A percentile compares a stretch with the other conserved stretches of the same genome.
Conservation (phyloP, 2,113 vertebrate species). For the Grallaria varia region DNA sequence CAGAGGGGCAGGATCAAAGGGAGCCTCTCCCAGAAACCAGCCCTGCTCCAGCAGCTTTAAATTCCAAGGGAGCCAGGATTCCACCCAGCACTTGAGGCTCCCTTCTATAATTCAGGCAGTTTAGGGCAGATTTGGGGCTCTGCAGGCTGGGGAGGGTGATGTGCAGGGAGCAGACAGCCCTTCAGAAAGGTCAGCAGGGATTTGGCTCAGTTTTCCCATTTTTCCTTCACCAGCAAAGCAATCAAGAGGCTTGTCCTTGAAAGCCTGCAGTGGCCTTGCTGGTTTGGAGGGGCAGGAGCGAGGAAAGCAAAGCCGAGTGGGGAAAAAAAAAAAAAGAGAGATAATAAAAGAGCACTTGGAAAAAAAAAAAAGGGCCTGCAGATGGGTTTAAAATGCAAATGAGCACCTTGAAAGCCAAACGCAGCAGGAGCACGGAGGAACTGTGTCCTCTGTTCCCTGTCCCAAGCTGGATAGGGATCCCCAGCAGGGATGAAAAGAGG, state of each 20-base stretch:
- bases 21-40: neutral
- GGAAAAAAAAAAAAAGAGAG: neutral
- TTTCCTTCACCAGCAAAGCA: neutral
- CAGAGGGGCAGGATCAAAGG: neutral
- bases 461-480: neutral
- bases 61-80: neutral
- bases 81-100: neutral
- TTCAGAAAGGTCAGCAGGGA: neutral
- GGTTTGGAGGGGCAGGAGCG: neutral
- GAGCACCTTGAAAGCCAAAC: slow-evolving; percentile 14
- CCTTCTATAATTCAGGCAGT: neutral
- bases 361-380: neutral
- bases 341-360: neutral
- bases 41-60: neutral
- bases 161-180: neutral
- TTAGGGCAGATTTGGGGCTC: neutral
- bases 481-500: neutral
- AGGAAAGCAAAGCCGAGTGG: neutral
- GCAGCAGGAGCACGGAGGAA: neutral
- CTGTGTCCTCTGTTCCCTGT: neutral
- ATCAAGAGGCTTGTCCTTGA: neutral
- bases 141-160: neutral
- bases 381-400: slow-evolving; percentile 37
- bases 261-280: neutral
- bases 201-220: neutral